Evolutionary conservation across 1,140 invertebrate genomes (phyloP).

Genomic region (Cyphomyrmex costatus): DNA sequence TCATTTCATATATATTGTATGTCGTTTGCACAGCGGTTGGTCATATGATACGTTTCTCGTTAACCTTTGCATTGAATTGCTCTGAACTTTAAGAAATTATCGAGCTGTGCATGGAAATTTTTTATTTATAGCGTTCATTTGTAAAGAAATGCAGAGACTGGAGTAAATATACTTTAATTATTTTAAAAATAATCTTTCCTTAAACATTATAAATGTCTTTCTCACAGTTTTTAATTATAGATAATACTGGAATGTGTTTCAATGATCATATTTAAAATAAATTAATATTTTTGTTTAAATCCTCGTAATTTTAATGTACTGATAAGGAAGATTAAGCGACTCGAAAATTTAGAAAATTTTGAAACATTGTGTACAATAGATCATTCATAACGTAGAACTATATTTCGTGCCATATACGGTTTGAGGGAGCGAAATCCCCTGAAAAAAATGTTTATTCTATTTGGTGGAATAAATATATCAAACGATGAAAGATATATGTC

Average conservation of each 20-base stretch:
- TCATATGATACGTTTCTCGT: constrained; percentile 34
- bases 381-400: too few relatives aligned
- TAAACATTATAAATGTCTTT: background rate
- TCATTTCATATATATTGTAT: constrained; percentile 35
- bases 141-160: background rate
- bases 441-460: too few relatives aligned
- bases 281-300: background rate
- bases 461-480: too few relatives aligned
- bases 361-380: too few relatives aligned
- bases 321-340: too few relatives aligned
- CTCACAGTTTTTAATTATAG: background rate
- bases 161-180: background rate
- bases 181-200: background rate
- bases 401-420: too few relatives aligned
- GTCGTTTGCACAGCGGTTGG: constrained; percentile 22
- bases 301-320: background rate
- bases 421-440: too few relatives aligned
- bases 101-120: background rate
- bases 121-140: background rate
- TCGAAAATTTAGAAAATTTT: too few relatives aligned
- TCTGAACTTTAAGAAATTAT: constrained; percentile 12
- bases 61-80: constrained; percentile 22
- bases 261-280: background rate
- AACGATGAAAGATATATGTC: too few relatives aligned
- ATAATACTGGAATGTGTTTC: background rate